These are phyloP conservation scores for Prolemur simus DNA, from an alignment of 2,113 vertebrate genomes.

Conservation along the genomic window DNA sequence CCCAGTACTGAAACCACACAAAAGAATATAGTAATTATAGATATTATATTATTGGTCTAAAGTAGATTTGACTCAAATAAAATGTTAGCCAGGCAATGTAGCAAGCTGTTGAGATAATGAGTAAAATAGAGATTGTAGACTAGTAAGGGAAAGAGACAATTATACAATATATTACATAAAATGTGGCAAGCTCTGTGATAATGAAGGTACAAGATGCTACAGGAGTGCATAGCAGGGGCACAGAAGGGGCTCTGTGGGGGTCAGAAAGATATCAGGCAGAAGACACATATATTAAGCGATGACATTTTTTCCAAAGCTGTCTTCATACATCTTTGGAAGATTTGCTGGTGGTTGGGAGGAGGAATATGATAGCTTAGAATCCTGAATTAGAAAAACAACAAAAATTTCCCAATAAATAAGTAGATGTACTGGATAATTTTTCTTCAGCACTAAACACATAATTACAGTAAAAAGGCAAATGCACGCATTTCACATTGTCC, in stretches of 20 bases:
- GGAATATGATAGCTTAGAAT: background rate
- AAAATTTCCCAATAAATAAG: background rate
- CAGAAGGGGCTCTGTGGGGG: background rate
- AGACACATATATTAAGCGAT: background rate
- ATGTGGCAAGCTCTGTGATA: background rate
- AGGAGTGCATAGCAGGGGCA: background rate
- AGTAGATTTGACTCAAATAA: background rate
- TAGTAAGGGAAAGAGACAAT: background rate
- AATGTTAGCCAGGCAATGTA: background rate
- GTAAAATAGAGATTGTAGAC: background rate
- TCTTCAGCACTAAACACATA: background rate
- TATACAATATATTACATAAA: background rate
- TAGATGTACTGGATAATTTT: background rate
- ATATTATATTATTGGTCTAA: background rate
- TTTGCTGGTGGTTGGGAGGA: background rate
- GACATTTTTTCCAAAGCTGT: background rate
- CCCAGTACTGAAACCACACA: background rate
- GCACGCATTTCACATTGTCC: background rate
- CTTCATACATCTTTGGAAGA: background rate
- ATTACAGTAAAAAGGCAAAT: background rate
- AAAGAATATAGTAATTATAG: background rate
- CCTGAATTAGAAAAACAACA: conserved; percentile 20
- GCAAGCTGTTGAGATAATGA: background rate
- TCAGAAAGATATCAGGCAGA: background rate
- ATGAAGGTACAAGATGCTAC: background rate